Base-by-base conservation (phyloP, 2,888 invertebrate genomes). In the Plagodis pulveraria region DNA sequence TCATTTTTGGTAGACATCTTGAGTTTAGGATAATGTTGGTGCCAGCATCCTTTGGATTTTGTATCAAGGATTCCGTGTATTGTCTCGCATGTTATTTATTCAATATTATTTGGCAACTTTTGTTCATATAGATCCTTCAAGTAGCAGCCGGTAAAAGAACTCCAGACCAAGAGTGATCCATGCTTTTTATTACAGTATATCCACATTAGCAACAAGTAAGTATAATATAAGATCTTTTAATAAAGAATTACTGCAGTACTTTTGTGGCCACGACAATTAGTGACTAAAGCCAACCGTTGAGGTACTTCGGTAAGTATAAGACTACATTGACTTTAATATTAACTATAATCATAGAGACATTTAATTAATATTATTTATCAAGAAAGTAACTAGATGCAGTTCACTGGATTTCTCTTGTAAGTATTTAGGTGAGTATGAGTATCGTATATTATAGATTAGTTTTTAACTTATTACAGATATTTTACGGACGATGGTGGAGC, bases 401-500 rank as follows among this genome's bases (percentile, higher is more conserved):
- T 12, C n/a, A 10, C 38, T n/a, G 22, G 43, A 45, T 8, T 40
- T 8, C 10, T 42, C 46, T 45, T 11, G 38, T 40, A 40, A 10
- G 40, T 40, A 40, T 10, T 43, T 42, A 45, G 22, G 22, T 22
- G 22, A 22, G 22, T 22, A 22, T 58, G 45, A 58, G 52, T 58
- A 51, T 57, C 34, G 8, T 48, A 47, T 41, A 6, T 8, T 42
- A 6, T 12, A 12, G 42, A 34, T 57, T 32, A 53, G 41, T 49
- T 50, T 43, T 51, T 32, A 32, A 5, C n/a, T 33, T 50, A 32
- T 60, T 60, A 35, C 60, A 60, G 60, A 42, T 50, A 50, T n/a
- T 36, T 6, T 34, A 41, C 9, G 10, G 35, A 45, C 44, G 50
- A 46, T 5, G 45, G 11, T 0, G 10, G 36, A 36, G 35, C 7